Evolutionary conservation across 2,113 vertebrate species (phyloP).

Genomic region (Recurvirostra avosetta): DNA sequence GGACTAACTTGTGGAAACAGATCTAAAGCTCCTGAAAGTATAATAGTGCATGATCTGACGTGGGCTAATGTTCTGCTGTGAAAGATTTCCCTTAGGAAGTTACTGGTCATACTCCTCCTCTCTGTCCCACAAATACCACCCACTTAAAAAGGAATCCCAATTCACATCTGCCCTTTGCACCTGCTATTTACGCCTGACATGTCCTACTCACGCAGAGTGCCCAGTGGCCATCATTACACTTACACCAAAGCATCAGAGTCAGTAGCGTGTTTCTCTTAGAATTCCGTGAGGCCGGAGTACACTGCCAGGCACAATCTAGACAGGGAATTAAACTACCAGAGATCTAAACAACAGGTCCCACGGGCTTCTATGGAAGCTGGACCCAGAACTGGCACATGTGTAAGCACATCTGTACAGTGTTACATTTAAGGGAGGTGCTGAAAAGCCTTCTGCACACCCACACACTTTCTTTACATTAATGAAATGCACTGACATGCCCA

Average conservation of each 20-base stretch:
- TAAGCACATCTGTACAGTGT: background rate
- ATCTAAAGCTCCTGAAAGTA: background rate
- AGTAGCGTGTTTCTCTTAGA: background rate
- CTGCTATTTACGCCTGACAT: background rate
- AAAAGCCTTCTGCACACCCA: background rate
- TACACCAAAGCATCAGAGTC: background rate
- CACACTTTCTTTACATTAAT: fast-evolving
- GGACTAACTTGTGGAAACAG: background rate
- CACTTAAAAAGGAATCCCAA: background rate
- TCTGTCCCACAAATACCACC: background rate
- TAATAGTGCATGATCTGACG: fast-evolving
- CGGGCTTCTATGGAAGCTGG: background rate
- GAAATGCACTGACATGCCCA: background rate
- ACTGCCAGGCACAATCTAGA: background rate
- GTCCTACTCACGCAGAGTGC: background rate
- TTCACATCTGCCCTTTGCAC: background rate
- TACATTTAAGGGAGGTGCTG: background rate
- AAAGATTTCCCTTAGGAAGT: background rate
- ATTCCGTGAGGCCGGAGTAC: background rate
- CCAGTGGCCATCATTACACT: too few relatives aligned
- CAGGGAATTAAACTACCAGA: background rate
- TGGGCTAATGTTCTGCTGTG: background rate
- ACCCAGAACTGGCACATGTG: fast-evolving
- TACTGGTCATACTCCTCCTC: background rate
- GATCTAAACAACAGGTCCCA: background rate